These are phyloP conservation scores for Zaprionus nigranus DNA, from an alignment of 1,140 invertebrate species.

Conservation along the genomic window DNA sequence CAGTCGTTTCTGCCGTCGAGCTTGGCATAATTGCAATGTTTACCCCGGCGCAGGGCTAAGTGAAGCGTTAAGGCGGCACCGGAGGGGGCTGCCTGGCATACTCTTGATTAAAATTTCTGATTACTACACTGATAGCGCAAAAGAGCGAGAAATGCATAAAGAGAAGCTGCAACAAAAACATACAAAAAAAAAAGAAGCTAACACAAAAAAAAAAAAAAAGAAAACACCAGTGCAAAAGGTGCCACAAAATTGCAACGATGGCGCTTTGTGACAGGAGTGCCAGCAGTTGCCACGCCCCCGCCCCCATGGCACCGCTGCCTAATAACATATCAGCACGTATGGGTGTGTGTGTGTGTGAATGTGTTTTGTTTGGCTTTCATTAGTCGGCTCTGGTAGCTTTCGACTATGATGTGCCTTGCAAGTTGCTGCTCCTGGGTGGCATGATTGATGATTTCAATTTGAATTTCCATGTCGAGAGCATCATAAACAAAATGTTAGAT, in stretches of 20 bases:
- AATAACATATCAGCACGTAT: constrained; percentile 66
- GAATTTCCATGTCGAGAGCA: constrained; percentile 76
- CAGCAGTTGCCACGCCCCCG: constrained; percentile 7
- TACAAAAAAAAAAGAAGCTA: constrained; percentile 22
- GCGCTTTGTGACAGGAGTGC: constrained; percentile 66
- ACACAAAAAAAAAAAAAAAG: constrained; percentile 23
- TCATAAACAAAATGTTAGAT: constrained; percentile 56
- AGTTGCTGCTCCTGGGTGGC: constrained; percentile 37
- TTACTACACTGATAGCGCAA: constrained; percentile 79
- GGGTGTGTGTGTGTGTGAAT: not conserved
- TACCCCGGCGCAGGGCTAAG: constrained; percentile 68
- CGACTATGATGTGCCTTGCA: constrained; percentile 43
- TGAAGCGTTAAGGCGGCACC: constrained; percentile 75
- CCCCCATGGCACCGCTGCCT: constrained; percentile 45
- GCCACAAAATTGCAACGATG: constrained; percentile 75
- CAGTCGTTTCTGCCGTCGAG: constrained; percentile 29
- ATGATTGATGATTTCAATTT: constrained; percentile 84
- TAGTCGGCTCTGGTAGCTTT: constrained; percentile 55
- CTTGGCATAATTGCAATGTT: constrained; percentile 79
- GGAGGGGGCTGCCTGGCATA: constrained; percentile 24
- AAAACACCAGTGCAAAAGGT: constrained; percentile 51
- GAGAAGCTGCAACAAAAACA: constrained; percentile 13
- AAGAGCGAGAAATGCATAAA: constrained; percentile 53
- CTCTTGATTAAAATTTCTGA: constrained; percentile 84
- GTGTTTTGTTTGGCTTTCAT: constrained; percentile 82